Conservation (phyloP, 2,113 vertebrate genomes). For the Amazona guildingii region DNA sequence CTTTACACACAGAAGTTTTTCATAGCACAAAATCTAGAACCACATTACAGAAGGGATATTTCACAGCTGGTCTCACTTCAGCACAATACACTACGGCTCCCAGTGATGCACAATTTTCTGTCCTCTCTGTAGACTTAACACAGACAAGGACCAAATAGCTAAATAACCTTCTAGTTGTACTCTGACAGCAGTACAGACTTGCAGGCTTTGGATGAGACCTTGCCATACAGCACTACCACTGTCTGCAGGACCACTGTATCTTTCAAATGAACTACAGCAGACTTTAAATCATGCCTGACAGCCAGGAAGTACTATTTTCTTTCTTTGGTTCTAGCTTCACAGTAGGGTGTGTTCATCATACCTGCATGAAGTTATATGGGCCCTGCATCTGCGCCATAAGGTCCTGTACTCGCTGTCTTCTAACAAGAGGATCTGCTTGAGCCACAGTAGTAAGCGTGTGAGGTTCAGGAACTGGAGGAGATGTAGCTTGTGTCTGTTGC, state of each 20-base stretch:
- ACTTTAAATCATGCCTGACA: not conserved
- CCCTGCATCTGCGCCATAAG: slow-evolving; percentile 99
- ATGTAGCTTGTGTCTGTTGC: slow-evolving; percentile 81
- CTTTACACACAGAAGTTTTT: not conserved
- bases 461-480: slow-evolving; percentile 82
- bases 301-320: not conserved
- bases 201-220: not conserved
- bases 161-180: not conserved
- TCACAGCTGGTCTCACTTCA: not conserved
- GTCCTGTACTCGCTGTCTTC: slow-evolving; percentile 94
- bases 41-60: not conserved
- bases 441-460: slow-evolving; percentile 78
- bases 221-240: not conserved
- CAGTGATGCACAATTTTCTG: not conserved
- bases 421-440: slow-evolving; percentile 88
- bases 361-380: slow-evolving; percentile 99
- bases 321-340: not conserved
- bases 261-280: not conserved
- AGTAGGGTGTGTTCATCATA: slow-evolving; percentile 11
- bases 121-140: not conserved
- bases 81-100: not conserved
- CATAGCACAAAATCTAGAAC: not conserved
- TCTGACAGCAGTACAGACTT: not conserved
- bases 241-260: not conserved
- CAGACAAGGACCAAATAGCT: not conserved